These are phyloP conservation scores for Zygaena filipendulae DNA, from an alignment of 2,888 invertebrate genomes.

Conservation along the genomic window DNA sequence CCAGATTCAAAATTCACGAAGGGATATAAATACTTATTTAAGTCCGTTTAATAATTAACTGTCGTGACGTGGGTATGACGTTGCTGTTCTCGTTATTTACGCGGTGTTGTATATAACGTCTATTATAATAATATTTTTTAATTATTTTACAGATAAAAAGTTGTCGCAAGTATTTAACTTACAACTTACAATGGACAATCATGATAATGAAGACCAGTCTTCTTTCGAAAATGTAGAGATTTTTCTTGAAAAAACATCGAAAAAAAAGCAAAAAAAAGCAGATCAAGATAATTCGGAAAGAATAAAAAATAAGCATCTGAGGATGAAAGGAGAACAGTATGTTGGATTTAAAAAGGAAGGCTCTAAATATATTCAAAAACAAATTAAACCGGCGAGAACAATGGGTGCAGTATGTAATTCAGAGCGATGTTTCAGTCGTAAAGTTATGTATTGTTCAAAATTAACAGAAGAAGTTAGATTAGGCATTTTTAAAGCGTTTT, in stretches of 20 bases:
- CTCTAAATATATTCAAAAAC: slow-evolving; percentile 8
- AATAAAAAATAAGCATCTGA: slow-evolving; percentile 9
- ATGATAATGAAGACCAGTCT: slow-evolving; percentile 5
- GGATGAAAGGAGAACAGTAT: slow-evolving; percentile 12
- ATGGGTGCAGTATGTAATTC: no score
- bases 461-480: slow-evolving; percentile 12
- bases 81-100: no score
- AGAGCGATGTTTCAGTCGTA: slow-evolving; percentile 11
- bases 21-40: no score
- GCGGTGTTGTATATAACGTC: no score
- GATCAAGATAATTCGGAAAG: slow-evolving; percentile 8
- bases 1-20: no score
- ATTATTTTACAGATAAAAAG: slow-evolving; percentile 1
- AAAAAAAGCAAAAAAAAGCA: slow-evolving; percentile 5
- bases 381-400: no score
- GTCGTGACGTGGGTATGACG: no score
- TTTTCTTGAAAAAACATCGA: slow-evolving; percentile 9
- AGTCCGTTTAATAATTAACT: no score
- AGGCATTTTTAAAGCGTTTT: slow-evolving; percentile 14
- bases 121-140: slow-evolving; percentile 1
- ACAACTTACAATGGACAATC: slow-evolving; percentile 4
- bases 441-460: slow-evolving; percentile 11
- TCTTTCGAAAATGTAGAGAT: slow-evolving; percentile 7
- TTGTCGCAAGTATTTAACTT: slow-evolving; percentile 4
- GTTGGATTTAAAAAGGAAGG: slow-evolving; percentile 11